Conservation (phyloP, 2,797 vertebrate genomes). For the Bradypus variegatus region DNA sequence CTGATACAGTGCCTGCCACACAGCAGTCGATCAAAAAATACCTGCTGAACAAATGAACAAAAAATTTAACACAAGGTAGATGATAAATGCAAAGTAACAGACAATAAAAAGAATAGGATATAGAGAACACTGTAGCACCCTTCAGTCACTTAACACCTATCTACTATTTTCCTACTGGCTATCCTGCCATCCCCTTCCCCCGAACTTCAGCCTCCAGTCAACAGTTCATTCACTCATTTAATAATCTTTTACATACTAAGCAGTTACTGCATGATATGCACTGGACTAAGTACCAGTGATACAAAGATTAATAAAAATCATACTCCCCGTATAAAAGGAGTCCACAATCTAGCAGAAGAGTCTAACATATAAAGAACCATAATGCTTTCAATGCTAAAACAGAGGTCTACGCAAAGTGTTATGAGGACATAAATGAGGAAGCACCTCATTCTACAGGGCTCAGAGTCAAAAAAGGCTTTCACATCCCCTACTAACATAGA, state of each 20-base stretch:
- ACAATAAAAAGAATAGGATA: neutral
- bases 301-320: neutral
- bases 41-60: too few species aligned
- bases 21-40: too few species aligned
- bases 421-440: neutral
- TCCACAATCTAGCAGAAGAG: neutral
- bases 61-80: neutral
- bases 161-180: neutral
- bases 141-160: neutral
- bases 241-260: neutral
- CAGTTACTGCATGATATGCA: neutral
- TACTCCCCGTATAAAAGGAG: neutral
- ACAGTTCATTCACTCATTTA: neutral
- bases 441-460: neutral
- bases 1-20: too few species aligned
- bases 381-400: neutral
- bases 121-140: neutral
- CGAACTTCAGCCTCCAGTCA: neutral
- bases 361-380: neutral
- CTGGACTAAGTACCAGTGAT: neutral
- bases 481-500: neutral
- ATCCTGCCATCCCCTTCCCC: neutral
- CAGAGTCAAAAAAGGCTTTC: neutral
- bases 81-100: neutral
- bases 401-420: neutral